Percentiles rank a stretch among this genome's conserved stretches.
Evolutionary conservation across 2,888 invertebrate species (phyloP).

Genomic region (Thelaira solivaga): DNA sequence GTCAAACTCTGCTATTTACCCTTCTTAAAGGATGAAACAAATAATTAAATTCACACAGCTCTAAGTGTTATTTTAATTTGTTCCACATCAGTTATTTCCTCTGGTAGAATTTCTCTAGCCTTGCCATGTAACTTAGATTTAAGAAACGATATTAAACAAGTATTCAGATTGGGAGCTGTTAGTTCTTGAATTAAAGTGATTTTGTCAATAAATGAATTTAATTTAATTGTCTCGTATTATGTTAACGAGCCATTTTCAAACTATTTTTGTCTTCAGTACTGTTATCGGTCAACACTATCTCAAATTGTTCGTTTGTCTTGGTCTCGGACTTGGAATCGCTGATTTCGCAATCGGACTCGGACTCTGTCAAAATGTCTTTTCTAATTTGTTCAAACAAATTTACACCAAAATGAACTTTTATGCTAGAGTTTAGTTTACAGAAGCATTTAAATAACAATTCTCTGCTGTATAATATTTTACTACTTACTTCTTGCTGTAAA

Average conservation of each 20-base stretch:
- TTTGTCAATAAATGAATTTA: slow-evolving; percentile 9
- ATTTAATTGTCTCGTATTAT: not conserved
- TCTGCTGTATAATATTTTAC: slow-evolving; percentile 11
- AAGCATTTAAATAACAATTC: slow-evolving; percentile 15
- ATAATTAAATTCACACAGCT: no score
- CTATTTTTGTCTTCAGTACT: not conserved
- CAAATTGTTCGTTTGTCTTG: not conserved
- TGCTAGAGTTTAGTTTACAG: slow-evolving; percentile 10
- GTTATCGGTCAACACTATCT: not conserved
- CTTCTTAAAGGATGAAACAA: no score
- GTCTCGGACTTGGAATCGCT: not conserved
- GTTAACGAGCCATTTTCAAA: not conserved
- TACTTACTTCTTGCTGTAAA: not conserved
- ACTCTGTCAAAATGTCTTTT: slow-evolving; percentile 1
- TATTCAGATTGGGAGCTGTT: not conserved
- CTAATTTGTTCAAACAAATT: not conserved
- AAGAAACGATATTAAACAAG: not conserved
- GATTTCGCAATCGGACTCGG: not conserved
- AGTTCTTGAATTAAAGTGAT: not conserved
- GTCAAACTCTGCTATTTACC: not conserved
- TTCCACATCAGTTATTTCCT: not conserved
- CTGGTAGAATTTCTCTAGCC: not conserved
- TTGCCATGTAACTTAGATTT: not conserved
- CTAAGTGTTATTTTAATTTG: not conserved
- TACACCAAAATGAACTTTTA: slow-evolving; percentile 7